Evolutionary conservation across 2,888 invertebrate genomes (phyloP).

Genomic region (Leptopilina myrica): DNA sequence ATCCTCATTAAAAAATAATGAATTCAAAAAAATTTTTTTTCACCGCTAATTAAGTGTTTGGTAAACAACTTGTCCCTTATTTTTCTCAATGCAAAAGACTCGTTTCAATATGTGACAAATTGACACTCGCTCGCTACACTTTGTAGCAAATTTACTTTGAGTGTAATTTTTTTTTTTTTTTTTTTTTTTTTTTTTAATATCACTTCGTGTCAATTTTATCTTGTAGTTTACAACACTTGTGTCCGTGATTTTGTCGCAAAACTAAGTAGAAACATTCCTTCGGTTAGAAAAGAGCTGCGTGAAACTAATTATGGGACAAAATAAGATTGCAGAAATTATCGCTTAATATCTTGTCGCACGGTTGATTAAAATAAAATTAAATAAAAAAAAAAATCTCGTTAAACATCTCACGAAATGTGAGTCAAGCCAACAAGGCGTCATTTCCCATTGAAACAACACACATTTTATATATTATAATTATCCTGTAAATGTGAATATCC

Average conservation of each 20-base stretch:
- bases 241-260: neutral
- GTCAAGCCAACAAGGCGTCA: neutral
- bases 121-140: too few relatives aligned
- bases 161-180: too few relatives aligned
- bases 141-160: too few relatives aligned
- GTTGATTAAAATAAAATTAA: neutral
- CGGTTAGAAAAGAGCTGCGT: neutral
- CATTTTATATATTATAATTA: conserved; percentile 20
- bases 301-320: conserved; percentile 9
- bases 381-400: neutral
- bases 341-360: conserved; percentile 8
- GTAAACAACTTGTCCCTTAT: too few relatives aligned
- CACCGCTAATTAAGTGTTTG: too few relatives aligned
- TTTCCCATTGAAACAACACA: conserved; percentile 1
- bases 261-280: conserved; percentile 4
- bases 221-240: neutral
- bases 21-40: too few relatives aligned
- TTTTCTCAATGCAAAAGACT: too few relatives aligned
- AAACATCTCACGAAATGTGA: conserved; percentile 10
- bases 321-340: conserved; percentile 24
- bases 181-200: too few relatives aligned
- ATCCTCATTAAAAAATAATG: too few relatives aligned
- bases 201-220: neutral
- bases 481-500: conserved; percentile 16
- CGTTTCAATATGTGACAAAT: too few relatives aligned